Base-by-base conservation (phyloP, 1,140 invertebrate genomes). In the Meteorus sp. region DNA sequence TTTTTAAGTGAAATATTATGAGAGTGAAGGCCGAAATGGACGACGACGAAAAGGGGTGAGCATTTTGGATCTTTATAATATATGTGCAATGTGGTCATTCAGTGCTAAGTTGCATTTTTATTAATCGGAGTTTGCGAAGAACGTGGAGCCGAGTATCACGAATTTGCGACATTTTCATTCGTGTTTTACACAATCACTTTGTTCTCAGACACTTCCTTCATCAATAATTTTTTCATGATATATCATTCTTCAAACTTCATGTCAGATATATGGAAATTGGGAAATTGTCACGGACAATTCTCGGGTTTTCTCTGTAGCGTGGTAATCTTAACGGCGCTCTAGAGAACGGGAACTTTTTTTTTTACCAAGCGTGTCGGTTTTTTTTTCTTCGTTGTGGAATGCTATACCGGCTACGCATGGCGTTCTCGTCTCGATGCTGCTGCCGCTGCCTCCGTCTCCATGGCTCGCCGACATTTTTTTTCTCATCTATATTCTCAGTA, bases 1-100 rank as follows among this genome's bases (percentile, higher is more conserved):
- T 79, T 78, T n/a, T 71, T 77, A 78, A 77, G 75, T 77, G 72
- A 75, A 76, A 79, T 78, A 81, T 74, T 78, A 83, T 82, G 82
- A 80, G 82, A 79, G 81, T 82, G 65, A 83, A 82, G 75, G 78
- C 71, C 75, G 82, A 83, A 67, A 81, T 82, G 80, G 82, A 83
- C 68, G 81, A 82, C 73, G 82, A 83, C 68, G 82, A 83, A 76
- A 81, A 81, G 76, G 80, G 80, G 80, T 81, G 64, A 78, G 76
- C 70, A 53, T 39, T 53, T 51, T 25, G 4, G 31, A 41, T 19
- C 35, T 9, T 43, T 33, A 33, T 27, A 31, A 56, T n/a, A 15
- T 11, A 39, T 37, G 25, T 22, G 55, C 58, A 56, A 57, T 0
- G 4, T 6, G 37, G 20, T 63, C 52, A 41, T 61, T n/a, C 29